Evolutionary conservation across 2,113 vertebrate genomes (phyloP).

Genomic region (Pao palembangensis): DNA sequence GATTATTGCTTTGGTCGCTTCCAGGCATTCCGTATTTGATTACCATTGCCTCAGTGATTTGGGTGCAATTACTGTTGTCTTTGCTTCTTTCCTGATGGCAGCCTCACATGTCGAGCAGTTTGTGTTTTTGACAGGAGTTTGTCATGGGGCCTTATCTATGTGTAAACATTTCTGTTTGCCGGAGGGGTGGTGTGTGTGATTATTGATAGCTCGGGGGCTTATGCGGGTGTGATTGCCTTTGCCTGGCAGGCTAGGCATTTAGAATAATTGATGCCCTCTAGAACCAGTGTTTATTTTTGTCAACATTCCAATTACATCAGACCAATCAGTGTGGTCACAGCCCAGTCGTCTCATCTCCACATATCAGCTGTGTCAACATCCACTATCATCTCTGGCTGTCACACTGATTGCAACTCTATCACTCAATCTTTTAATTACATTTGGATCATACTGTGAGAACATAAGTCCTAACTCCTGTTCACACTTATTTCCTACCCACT

Average conservation of each 20-base stretch:
- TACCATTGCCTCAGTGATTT: constrained; percentile 39
- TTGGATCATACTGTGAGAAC: constrained; percentile 41
- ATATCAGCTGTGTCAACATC: constrained; percentile 67
- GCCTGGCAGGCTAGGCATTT: constrained; percentile 42
- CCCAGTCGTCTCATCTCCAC: constrained; percentile 59
- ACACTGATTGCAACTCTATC: constrained; percentile 64
- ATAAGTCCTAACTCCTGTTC: constrained; percentile 34
- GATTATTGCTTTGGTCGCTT: constrained; percentile 24
- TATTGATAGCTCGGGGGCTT: constrained; percentile 53
- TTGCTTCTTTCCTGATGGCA: constrained; percentile 32
- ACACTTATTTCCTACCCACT: constrained; percentile 27
- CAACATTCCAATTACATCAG: constrained; percentile 67
- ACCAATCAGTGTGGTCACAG: constrained; percentile 70
- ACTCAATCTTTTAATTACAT: constrained; percentile 64
- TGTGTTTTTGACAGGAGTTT: constrained; percentile 31
- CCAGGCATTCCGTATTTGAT: constrained; percentile 45
- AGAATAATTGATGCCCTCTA: constrained; percentile 56
- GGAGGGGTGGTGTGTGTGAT: constrained; percentile 2
- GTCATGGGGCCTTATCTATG: constrained; percentile 51
- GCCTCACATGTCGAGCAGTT: constrained; percentile 24
- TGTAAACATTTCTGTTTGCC: constrained; percentile 57
- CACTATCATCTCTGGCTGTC: constrained; percentile 59
- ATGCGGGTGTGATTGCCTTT: constrained; percentile 54
- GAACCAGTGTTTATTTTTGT: constrained; percentile 66
- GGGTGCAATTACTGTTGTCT: constrained; percentile 42